Conservation (phyloP, 30 jellyfish, hydroid and myxozoan genomes). For the Chironex yamaguchii region DNA sequence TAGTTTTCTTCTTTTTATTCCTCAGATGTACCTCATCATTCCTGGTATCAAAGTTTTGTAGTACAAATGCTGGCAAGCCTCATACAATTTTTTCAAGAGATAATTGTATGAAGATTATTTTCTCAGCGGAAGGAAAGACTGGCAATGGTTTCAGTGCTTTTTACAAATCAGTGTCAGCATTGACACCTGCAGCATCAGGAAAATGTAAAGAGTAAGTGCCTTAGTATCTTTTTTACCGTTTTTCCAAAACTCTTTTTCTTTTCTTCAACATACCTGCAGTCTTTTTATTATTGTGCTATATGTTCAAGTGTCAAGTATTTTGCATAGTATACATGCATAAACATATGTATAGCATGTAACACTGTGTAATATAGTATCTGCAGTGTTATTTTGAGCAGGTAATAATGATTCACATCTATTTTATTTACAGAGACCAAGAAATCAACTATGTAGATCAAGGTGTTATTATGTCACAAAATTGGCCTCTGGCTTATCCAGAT, state of each 20-base stretch:
- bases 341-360: too few relatives aligned
- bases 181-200: neutral
- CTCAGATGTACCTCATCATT: too few relatives aligned
- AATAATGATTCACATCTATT: neutral
- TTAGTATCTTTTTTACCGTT: too few relatives aligned
- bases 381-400: neutral
- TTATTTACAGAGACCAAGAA: neutral
- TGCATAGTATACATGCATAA: too few relatives aligned
- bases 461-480: constrained; percentile 34
- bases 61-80: constrained; percentile 41
- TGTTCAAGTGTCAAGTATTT: too few relatives aligned
- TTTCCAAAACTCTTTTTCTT: too few relatives aligned
- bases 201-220: neutral
- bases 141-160: neutral
- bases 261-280: too few relatives aligned
- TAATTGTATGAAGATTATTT: constrained; percentile 38
- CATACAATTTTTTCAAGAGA: constrained; percentile 53
- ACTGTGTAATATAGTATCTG: too few relatives aligned
- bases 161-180: neutral
- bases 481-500: constrained; percentile 46
- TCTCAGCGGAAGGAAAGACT: constrained; percentile 6
- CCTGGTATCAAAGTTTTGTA: constrained; percentile 39
- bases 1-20: too few relatives aligned
- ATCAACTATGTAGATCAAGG: constrained; percentile 30
- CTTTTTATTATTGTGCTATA: too few relatives aligned